Base-by-base conservation (phyloP, 2,888 invertebrate species). In the Fragum fragum region DNA sequence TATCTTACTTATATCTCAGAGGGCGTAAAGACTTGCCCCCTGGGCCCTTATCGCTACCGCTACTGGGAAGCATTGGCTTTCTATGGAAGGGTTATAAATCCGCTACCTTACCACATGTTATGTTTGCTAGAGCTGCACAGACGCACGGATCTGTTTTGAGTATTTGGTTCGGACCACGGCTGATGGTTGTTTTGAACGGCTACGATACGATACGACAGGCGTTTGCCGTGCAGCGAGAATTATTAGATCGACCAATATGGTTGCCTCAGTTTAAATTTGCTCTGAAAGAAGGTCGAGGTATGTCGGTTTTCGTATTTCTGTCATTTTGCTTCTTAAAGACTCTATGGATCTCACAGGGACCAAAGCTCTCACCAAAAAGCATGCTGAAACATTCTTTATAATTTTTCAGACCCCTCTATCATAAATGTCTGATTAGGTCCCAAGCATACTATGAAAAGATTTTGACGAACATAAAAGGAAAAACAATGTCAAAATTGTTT, bases 121-220 rank as follows among this genome's bases (percentile, higher is more conserved):
- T n/a, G 47, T 70, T 70, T 7, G 47, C 23, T 1, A 26, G 16
- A 18, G 53, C 52, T 9, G 53, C 28, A 28, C 47, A 29, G 26
- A 53, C 47, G 28, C 52, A 70, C 29, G 70, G 70, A 28, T 26
- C 29, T 1, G 52, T 70, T 1, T 28, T 70, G 29, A 52, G 70
- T 29, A 28, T 70, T 28, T 70, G 70, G 70, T 18, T 70, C 53
- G 70, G 70, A 18, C 70, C 70, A 5, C 52, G 28, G 26, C 70
- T 70, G 47, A 39, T 70, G 70, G 53, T 70, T 1, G 28, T 70
- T 52, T 29, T 70, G 16, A 53, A 70, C 53, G 70, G 70, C 7
- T 70, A 52, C 18, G 70, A 70, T n/a, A 53, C 29, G 18, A 70
- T 70, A 6, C 52, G 29, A 29, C 23, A 70, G 52, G 70, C 70